phyloP scores from a whole-genome alignment of 2,888 invertebrate genomes.

The Tinea trinotella region DNA sequence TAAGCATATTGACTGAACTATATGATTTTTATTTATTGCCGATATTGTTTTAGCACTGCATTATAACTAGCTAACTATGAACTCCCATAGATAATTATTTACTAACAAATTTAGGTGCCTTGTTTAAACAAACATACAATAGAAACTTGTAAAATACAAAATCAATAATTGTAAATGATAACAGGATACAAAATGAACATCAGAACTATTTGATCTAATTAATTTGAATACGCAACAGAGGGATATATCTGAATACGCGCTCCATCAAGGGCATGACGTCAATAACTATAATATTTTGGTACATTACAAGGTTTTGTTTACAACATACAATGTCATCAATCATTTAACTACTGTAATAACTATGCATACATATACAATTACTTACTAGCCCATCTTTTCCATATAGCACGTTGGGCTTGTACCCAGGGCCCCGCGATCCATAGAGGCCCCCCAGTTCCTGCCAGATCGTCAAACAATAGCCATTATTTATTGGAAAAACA shows the following conservation, averaged over 20 bases:
- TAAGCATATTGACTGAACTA: constrained; percentile 41
- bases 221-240: neutral
- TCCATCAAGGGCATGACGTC: constrained; percentile 8
- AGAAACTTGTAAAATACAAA: no score
- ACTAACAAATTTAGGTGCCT: neutral
- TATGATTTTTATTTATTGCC: constrained; percentile 31
- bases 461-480: no score
- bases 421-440: no score
- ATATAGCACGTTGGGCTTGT: no score
- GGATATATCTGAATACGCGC: neutral
- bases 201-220: neutral
- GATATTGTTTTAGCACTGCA: neutral
- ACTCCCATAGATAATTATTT: neutral
- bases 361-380: neutral
- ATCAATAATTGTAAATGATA: neutral
- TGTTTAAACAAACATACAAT: neutral
- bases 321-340: constrained; percentile 6
- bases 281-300: constrained; percentile 11
- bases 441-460: no score
- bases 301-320: neutral
- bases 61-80: neutral
- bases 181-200: neutral
- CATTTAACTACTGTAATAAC: constrained; percentile 1
- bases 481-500: no score
- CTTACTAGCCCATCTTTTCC: no score